A percentile compares a stretch with the other conserved stretches of the same genome.
Evolutionary conservation across 37 sponge, comb jelly and placozoan genomes (phyloP).

Genomic region (Diacarnus erythraeanus): DNA sequence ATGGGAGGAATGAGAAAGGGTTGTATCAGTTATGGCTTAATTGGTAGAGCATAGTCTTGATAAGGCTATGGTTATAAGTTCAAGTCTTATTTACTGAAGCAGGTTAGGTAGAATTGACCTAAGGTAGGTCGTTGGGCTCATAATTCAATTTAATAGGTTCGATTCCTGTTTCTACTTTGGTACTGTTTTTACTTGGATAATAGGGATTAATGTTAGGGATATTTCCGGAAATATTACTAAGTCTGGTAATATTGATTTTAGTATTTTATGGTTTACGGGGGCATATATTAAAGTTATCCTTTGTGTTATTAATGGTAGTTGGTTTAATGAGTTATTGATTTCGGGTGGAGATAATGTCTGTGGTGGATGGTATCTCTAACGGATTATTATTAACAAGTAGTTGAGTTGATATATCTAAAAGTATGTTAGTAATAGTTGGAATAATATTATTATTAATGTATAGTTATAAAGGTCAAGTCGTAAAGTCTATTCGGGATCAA

Average conservation of each 20-base stretch:
- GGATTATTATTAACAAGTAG: constrained; percentile 49
- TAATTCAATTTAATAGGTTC: constrained; percentile 69
- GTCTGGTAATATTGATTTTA: constrained; percentile 49
- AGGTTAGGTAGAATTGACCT: constrained; percentile 35
- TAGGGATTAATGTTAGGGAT: too few relatives aligned
- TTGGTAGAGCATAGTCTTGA: constrained; percentile 32
- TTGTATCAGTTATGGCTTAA: too few relatives aligned
- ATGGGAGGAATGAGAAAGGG: too few relatives aligned
- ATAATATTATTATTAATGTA: constrained; percentile 56
- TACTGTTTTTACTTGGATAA: constrained; percentile 6
- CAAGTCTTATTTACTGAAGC: constrained; percentile 36
- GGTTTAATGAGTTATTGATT: background rate
- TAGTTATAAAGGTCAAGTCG: background rate
- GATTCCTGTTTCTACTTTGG: constrained; percentile 54
- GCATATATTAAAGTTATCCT: constrained; percentile 33
- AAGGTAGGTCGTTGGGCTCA: constrained; percentile 68
- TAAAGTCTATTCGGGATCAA: background rate
- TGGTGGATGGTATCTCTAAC: constrained; percentile 1
- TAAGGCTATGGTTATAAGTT: constrained; percentile 50
- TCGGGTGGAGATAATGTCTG: background rate
- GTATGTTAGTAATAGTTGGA: constrained; percentile 48
- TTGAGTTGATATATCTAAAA: constrained; percentile 44
- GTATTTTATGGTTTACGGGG: constrained; percentile 56
- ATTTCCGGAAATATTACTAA: constrained; percentile 55
- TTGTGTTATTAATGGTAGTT: constrained; percentile 24